Percentiles rank a stretch among this genome's conserved stretches.
These are phyloP conservation scores for Heterocephalus glaber DNA, from an alignment of 2,113 vertebrate species.

Conservation along the genomic window DNA sequence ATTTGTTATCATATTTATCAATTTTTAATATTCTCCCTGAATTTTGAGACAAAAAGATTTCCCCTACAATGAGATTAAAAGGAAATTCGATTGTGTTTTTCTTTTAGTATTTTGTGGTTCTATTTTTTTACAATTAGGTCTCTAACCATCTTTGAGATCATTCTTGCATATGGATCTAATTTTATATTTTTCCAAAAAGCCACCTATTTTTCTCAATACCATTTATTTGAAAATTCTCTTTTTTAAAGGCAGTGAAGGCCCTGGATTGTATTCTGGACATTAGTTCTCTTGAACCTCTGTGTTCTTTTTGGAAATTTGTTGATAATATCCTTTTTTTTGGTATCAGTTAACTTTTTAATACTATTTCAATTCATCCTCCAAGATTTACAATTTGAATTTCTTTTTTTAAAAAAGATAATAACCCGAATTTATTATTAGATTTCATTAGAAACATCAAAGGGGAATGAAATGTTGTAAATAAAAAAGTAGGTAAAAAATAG, in stretches of 20 bases:
- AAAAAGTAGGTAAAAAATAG: too few relatives aligned
- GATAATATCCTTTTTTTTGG: too few relatives aligned
- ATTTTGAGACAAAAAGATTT: slow-evolving; percentile 45
- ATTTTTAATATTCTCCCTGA: background rate
- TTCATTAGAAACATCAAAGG: too few relatives aligned
- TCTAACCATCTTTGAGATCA: background rate
- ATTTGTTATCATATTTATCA: background rate
- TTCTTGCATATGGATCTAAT: background rate
- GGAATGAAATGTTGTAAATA: too few relatives aligned
- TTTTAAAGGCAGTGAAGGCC: background rate
- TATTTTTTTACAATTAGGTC: background rate
- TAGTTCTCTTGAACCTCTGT: background rate
- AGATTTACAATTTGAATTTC: too few relatives aligned
- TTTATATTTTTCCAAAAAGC: slow-evolving; percentile 20
- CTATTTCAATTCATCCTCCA: too few relatives aligned
- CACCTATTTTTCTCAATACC: background rate
- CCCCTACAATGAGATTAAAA: background rate
- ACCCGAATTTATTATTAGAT: too few relatives aligned
- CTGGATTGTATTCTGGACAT: background rate
- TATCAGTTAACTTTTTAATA: too few relatives aligned
- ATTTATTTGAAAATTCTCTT: background rate
- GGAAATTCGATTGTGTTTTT: background rate
- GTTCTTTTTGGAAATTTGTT: background rate
- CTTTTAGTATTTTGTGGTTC: background rate
- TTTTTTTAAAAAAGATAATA: too few relatives aligned